Evolutionary conservation across 2,113 vertebrate species (phyloP).

Genomic region (Rhodinocichla rosea): DNA sequence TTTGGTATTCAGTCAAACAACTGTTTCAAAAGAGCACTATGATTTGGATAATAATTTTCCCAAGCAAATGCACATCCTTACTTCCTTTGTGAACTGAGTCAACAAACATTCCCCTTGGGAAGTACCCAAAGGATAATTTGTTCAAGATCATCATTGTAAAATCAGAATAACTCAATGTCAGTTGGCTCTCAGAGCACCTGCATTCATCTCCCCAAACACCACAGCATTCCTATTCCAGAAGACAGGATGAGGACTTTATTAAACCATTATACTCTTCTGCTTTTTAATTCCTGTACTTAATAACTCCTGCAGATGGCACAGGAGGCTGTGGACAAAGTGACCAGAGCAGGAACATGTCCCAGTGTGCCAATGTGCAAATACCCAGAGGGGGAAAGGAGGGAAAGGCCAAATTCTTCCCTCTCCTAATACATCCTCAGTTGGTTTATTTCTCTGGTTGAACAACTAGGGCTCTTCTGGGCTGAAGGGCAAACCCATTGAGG

Average conservation of each 20-base stretch:
- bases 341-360: neutral
- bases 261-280: neutral
- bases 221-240: neutral
- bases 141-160: slow-evolving; percentile 37
- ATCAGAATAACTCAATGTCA: slow-evolving; percentile 52
- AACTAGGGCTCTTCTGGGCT: neutral
- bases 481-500: neutral
- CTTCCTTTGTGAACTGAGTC: slow-evolving; percentile 69
- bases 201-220: slow-evolving; percentile 43
- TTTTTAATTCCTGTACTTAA: slow-evolving; percentile 17
- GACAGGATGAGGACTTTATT: slow-evolving; percentile 21
- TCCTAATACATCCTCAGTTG: neutral
- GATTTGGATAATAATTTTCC: slow-evolving; percentile 75
- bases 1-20: slow-evolving; percentile 71
- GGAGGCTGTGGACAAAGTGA: neutral
- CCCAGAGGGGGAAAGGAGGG: neutral
- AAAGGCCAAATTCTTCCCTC: neutral
- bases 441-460: neutral
- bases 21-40: slow-evolving; percentile 69
- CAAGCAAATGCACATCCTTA: slow-evolving; percentile 71
- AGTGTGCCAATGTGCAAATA: neutral
- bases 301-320: neutral
- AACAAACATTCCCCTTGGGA: slow-evolving; percentile 70
- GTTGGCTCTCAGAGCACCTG: slow-evolving; percentile 49
- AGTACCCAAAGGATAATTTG: slow-evolving; percentile 70